A percentile compares a stretch with the other conserved stretches of the same genome.
These are phyloP conservation scores for Hybognathus amarus DNA, from an alignment of 2,797 vertebrate species.

Conservation along the genomic window DNA sequence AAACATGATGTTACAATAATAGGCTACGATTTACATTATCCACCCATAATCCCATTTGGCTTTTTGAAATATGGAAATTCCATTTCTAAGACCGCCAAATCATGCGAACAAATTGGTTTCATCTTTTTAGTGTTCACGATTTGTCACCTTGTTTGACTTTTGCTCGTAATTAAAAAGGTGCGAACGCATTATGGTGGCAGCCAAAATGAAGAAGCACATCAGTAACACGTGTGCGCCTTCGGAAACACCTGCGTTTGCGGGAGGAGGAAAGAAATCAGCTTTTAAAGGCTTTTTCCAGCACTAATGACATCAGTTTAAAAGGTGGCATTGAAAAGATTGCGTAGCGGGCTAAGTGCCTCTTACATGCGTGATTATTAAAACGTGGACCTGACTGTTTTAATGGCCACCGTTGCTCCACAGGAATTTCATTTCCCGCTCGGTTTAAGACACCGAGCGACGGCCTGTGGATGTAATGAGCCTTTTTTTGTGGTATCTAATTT, in stretches of 20 bases:
- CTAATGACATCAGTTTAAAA: constrained; percentile 48
- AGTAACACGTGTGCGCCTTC: constrained; percentile 27
- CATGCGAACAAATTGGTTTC: background rate
- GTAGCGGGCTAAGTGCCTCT: constrained; percentile 42
- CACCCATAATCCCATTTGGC: constrained; percentile 5
- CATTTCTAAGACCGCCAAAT: background rate
- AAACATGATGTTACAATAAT: constrained; percentile 1
- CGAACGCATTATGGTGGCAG: constrained; percentile 40
- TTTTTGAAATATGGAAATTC: constrained; percentile 29
- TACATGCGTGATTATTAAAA: constrained; percentile 51
- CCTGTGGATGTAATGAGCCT: constrained; percentile 49
- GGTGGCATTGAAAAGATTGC: constrained; percentile 40
- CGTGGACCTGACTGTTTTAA: constrained; percentile 35
- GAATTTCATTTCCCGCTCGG: constrained; percentile 53
- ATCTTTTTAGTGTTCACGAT: constrained; percentile 33
- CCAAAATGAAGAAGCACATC: constrained; percentile 23
- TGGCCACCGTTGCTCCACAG: constrained; percentile 37
- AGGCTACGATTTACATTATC: constrained; percentile 36
- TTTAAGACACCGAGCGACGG: constrained; percentile 29
- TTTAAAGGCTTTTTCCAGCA: constrained; percentile 26
- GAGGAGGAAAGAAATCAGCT: constrained; percentile 1
- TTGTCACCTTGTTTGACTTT: constrained; percentile 41
- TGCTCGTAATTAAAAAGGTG: constrained; percentile 51
- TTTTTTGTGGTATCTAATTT: constrained; percentile 51
- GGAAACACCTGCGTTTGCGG: constrained; percentile 43